Percentiles rank a stretch among this genome's conserved stretches.
These are phyloP conservation scores for Callipepla californica DNA, from an alignment of 2,113 vertebrate genomes.

Conservation along the genomic window DNA sequence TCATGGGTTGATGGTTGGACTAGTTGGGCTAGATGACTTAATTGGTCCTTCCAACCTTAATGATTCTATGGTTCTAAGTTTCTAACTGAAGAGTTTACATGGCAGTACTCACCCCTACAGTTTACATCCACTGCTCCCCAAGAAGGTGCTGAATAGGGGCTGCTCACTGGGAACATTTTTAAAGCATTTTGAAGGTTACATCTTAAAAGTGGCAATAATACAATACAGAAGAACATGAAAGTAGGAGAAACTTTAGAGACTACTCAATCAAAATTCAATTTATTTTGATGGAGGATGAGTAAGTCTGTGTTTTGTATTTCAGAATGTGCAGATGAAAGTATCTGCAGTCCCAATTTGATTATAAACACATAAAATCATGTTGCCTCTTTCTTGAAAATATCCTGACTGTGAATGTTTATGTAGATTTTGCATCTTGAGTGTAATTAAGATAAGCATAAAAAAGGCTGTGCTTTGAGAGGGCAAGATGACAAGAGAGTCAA, in stretches of 20 bases:
- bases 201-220: neutral
- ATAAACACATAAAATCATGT: neutral
- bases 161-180: neutral
- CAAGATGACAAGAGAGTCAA: neutral
- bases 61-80: neutral
- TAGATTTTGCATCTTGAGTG: neutral
- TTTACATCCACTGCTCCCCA: neutral
- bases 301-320: neutral
- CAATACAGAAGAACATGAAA: neutral
- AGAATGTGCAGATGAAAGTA: neutral
- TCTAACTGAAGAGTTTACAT: neutral
- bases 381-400: neutral
- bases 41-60: too few relatives aligned
- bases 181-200: neutral
- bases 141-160: neutral
- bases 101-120: neutral
- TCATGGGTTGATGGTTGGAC: too few relatives aligned
- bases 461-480: neutral
- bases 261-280: neutral
- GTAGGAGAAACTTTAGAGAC: neutral
- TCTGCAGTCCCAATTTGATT: neutral
- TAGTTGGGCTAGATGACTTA: too few relatives aligned
- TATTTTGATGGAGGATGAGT: neutral
- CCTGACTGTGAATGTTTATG: neutral
- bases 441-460: slow-evolving; percentile 20